Evolutionary conservation across 2,888 invertebrate genomes (phyloP), one percentile per base, ranked within the genome.

Genomic region (Hypselothyrea guttata): DNA sequence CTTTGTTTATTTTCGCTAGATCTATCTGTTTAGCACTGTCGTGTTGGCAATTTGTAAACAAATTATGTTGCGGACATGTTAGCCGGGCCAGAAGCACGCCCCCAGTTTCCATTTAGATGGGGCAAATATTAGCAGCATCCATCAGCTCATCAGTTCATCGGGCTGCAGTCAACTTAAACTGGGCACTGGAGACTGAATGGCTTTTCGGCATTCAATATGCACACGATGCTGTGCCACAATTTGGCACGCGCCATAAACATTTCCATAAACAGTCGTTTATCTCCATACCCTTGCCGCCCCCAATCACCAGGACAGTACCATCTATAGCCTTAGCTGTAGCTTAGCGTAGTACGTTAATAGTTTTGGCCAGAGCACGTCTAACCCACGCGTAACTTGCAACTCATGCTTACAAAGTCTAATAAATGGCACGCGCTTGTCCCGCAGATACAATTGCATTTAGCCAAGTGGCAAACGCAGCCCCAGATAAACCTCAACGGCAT

Each of bases 1-100:
- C 35, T 13, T 72, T 83, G 81, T 77, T 77, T 77, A 77, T 66
- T 76, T 63, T 56, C 42, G 22, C 59, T 56, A 38, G 33, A 66
- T 45, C 53, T 59, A 40, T 54, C 13, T 78, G 68, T 82, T 78
- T 79, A 71, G 65, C 62, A 70, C 77, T 84, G 77, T 84, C 77
- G 77, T 74, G 58, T 52, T 61, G 47, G 15, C 41, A 56, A 58
- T 62, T 76, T 77, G 71, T 81, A 79, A 84, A 67, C 84, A 81
- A 63, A 46, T 76, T 76, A 76, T 47, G 35, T 71, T 61, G 41
- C 15, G 27, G 45, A 35, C 58, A 38, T 8, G 1, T 27, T 11
- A 31, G 11, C 37, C 8, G 28, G 34, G 13, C 40, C 31, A 33
- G 54, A 44, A 46, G 59, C 59, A 60, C 59, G 48, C 55, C 35